Percentiles rank a stretch among this genome's conserved stretches.
phyloP scores from a whole-genome alignment of 2,797 vertebrate species.

The Pogonophryne albipinna region DNA sequence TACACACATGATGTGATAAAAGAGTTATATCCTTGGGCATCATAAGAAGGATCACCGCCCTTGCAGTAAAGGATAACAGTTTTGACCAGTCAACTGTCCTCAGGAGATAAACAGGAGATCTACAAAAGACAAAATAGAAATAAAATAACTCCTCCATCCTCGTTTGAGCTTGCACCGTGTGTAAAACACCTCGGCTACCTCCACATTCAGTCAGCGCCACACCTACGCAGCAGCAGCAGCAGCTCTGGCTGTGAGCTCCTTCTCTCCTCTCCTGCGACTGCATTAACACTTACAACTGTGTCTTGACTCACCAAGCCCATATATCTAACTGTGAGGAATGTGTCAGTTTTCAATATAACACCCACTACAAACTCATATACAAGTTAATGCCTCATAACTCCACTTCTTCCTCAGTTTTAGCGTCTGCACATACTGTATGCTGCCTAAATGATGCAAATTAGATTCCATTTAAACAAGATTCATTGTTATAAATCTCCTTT shows the following conservation, averaged over 20 bases:
- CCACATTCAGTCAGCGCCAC: conserved; percentile 21
- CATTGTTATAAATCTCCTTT: not conserved
- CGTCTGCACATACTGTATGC: not conserved
- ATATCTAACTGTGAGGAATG: conserved; percentile 38
- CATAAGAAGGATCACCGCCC: not conserved
- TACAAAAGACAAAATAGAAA: conserved; percentile 32
- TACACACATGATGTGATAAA: conserved; percentile 10
- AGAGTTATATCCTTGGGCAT: not conserved
- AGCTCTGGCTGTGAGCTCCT: conserved; percentile 26
- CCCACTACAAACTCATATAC: not conserved
- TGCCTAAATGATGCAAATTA: conserved; percentile 11
- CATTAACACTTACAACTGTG: conserved; percentile 42
- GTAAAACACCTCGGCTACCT: conserved; percentile 34
- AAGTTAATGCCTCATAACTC: conserved; percentile 12
- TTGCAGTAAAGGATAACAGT: conserved; percentile 10
- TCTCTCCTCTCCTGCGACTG: conserved; percentile 27
- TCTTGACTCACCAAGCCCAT: conserved; percentile 47
- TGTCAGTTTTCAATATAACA: conserved; percentile 17
- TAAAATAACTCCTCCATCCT: conserved; percentile 25
- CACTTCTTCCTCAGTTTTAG: not conserved
- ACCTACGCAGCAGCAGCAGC: conserved; percentile 45
- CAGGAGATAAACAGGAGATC: conserved; percentile 27
- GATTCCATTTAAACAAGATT: not conserved
- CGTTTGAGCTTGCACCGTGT: conserved; percentile 35
- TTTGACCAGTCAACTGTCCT: conserved; percentile 33